Conservation (phyloP, 1,140 invertebrate species). For the Gerris buenoi region DNA sequence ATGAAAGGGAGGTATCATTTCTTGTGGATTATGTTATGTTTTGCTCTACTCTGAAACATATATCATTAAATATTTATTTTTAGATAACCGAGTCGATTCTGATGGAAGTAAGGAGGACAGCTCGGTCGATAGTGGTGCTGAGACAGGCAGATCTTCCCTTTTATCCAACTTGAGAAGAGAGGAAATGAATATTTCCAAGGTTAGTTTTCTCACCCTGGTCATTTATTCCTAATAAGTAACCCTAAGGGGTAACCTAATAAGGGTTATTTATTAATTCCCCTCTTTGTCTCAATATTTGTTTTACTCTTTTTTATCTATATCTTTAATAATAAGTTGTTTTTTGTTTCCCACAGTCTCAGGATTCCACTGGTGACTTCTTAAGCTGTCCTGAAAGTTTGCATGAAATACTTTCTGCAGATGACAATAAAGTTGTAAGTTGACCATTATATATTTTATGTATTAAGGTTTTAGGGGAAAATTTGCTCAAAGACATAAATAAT, state of each 20-base stretch:
- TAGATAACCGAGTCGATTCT: slow-evolving; percentile 45
- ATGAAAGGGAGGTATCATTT: too few species aligned
- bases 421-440: slow-evolving; percentile 15
- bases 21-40: too few species aligned
- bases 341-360: neutral
- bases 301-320: too few species aligned
- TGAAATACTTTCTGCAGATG: slow-evolving; percentile 13
- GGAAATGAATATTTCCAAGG: slow-evolving; percentile 33
- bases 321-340: neutral
- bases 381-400: slow-evolving; percentile 11
- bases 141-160: slow-evolving; percentile 35
- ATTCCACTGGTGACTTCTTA: slow-evolving; percentile 17
- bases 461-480: too few species aligned
- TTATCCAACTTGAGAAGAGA: slow-evolving; percentile 42
- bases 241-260: too few species aligned
- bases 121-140: slow-evolving; percentile 64
- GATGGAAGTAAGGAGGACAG: slow-evolving; percentile 60
- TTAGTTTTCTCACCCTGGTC: too few species aligned
- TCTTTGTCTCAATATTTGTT: too few species aligned
- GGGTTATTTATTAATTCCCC: too few species aligned
- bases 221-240: too few species aligned
- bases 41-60: slow-evolving; percentile 12
- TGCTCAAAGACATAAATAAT: too few species aligned
- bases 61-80: too few species aligned
- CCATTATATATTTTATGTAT: too few species aligned